These are phyloP conservation scores for Nomada fabriciana DNA, from an alignment of 2,888 invertebrate species.

Conservation along the genomic window DNA sequence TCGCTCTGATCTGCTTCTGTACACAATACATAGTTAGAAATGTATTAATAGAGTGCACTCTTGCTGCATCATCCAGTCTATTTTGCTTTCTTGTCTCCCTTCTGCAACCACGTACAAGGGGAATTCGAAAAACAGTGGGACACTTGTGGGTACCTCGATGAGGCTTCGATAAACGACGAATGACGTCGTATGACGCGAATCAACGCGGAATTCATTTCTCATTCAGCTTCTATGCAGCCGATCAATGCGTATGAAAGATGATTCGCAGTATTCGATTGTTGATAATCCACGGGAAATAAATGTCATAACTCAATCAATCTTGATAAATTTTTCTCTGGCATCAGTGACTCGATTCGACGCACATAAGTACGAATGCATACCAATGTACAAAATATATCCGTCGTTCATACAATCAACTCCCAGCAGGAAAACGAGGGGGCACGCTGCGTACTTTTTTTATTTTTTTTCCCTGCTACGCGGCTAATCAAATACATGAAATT, in stretches of 20 bases:
- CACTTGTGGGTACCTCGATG: slow-evolving; percentile 2
- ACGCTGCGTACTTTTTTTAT: slow-evolving; percentile 29
- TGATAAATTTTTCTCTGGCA: background rate
- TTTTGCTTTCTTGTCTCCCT: background rate
- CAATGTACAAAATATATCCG: background rate
- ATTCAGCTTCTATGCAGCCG: background rate
- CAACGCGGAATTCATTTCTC: background rate
- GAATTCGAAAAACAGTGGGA: slow-evolving; percentile 29
- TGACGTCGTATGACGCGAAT: slow-evolving; percentile 3
- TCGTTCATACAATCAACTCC: background rate
- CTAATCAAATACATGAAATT: slow-evolving; percentile 42
- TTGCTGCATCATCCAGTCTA: slow-evolving; percentile 11
- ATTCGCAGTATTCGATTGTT: slow-evolving; percentile 18
- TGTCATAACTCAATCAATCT: slow-evolving; percentile 22
- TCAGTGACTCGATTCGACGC: slow-evolving; percentile 23
- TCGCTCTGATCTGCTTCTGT: no score
- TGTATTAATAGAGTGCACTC: background rate
- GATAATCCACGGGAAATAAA: background rate
- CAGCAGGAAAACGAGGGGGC: slow-evolving; percentile 28
- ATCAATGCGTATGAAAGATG: slow-evolving; percentile 3
- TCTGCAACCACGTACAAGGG: background rate
- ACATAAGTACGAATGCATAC: slow-evolving; percentile 52
- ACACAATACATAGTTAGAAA: no score
- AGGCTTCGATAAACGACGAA: slow-evolving; percentile 10
- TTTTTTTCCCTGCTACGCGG: background rate